phyloP scores from a whole-genome alignment of 1,140 invertebrate species.

The Drosophila simulans region DNA sequence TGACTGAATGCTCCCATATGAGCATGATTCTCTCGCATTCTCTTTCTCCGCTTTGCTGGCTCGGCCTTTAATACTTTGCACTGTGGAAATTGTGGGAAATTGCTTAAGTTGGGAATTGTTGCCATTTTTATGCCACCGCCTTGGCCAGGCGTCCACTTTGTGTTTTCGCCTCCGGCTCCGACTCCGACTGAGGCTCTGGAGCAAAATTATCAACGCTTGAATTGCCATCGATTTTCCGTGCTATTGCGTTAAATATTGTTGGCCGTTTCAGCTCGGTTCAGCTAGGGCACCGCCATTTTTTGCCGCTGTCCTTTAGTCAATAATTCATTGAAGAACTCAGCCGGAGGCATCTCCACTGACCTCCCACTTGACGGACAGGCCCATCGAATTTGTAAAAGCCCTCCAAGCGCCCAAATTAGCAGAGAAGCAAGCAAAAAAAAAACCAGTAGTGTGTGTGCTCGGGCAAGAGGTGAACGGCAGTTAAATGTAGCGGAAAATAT shows the following conservation, averaged over 20 bases:
- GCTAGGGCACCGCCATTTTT: slow-evolving; percentile 10
- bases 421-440: slow-evolving; percentile 25
- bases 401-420: slow-evolving; percentile 69
- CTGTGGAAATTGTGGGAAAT: slow-evolving; percentile 75
- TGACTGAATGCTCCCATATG: slow-evolving; percentile 76
- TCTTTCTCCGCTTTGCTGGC: not conserved
- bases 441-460: slow-evolving; percentile 23
- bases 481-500: slow-evolving; percentile 72
- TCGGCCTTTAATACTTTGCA: slow-evolving; percentile 20
- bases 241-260: slow-evolving; percentile 77
- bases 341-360: slow-evolving; percentile 12
- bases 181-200: slow-evolving; percentile 36
- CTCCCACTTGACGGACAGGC: slow-evolving; percentile 55
- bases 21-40: slow-evolving; percentile 46
- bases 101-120: slow-evolving; percentile 80
- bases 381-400: slow-evolving; percentile 67
- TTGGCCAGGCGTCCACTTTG: slow-evolving; percentile 15
- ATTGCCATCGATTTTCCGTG: slow-evolving; percentile 83
- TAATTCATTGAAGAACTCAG: slow-evolving; percentile 69
- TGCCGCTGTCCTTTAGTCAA: slow-evolving; percentile 52
- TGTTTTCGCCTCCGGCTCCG: not conserved
- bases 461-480: slow-evolving; percentile 63
- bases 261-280: slow-evolving; percentile 44
- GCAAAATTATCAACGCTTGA: slow-evolving; percentile 81
- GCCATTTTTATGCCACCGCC: slow-evolving; percentile 65